phyloP scores from a whole-genome alignment of 2,113 vertebrate genomes.

The Ceyx melanurus region DNA sequence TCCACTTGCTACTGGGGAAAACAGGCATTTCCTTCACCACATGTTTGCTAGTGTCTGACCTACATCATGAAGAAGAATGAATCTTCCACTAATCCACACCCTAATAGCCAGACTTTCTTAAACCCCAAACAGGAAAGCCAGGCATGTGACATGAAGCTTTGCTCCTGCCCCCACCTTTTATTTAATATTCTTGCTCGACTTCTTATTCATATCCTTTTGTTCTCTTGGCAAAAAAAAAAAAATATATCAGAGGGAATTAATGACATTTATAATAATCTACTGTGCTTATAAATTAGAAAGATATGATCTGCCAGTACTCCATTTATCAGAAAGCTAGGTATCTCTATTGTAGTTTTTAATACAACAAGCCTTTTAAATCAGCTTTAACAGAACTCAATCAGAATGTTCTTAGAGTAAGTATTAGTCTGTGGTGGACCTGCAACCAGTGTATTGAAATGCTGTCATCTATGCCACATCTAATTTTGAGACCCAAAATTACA shows the following conservation, averaged over 20 bases:
- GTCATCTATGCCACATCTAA: not conserved
- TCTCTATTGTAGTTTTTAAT: not conserved
- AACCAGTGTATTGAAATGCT: not conserved
- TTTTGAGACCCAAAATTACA: not conserved
- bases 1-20: slow-evolving; percentile 55
- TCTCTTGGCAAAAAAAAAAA: not conserved
- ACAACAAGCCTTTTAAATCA: slow-evolving; percentile 56
- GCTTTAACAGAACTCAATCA: slow-evolving; percentile 48
- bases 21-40: slow-evolving; percentile 35
- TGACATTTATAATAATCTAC: not conserved
- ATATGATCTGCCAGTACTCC: not conserved
- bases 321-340: not conserved
- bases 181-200: not conserved
- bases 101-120: slow-evolving; percentile 73
- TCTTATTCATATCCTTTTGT: not conserved
- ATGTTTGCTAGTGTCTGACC: slow-evolving; percentile 29
- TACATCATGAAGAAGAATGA: slow-evolving; percentile 64
- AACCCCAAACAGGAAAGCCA: slow-evolving; percentile 72
- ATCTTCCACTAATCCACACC: slow-evolving; percentile 76
- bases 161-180: slow-evolving; percentile 43
- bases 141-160: slow-evolving; percentile 68
- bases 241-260: not conserved
- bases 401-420: slow-evolving; percentile 10
- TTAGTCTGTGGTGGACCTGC: not conserved
- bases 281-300: not conserved